Evolutionary conservation across 2,113 vertebrate species (phyloP).

Genomic region (Microcebus jonahi): DNA sequence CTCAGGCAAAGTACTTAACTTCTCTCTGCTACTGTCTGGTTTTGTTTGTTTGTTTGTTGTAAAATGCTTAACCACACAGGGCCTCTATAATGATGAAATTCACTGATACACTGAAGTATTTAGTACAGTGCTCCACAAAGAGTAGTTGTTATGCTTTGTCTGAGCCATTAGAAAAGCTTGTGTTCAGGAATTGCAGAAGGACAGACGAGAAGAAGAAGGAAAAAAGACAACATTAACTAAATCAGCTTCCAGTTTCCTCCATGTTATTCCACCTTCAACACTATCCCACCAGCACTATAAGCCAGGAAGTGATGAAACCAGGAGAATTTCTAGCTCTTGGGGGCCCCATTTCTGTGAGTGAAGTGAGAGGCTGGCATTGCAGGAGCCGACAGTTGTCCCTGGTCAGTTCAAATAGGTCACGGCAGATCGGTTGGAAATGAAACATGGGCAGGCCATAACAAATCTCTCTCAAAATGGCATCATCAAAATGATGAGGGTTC

Average conservation of each 20-base stretch:
- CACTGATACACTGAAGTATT: neutral
- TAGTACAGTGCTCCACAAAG: neutral
- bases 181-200: neutral
- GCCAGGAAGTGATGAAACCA: slow-evolving; percentile 56
- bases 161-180: slow-evolving; percentile 9
- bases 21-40: neutral
- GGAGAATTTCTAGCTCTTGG: slow-evolving; percentile 46
- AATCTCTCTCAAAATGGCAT: slow-evolving; percentile 62
- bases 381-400: slow-evolving; percentile 19
- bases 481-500: slow-evolving; percentile 59
- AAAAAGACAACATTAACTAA: neutral
- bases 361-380: slow-evolving; percentile 65
- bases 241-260: neutral
- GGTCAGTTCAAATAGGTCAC: slow-evolving; percentile 73
- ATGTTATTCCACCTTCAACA: neutral
- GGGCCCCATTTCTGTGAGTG: slow-evolving; percentile 68
- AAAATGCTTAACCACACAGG: neutral
- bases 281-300: neutral
- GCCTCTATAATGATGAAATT: neutral
- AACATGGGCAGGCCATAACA: neutral
- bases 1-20: neutral
- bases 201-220: neutral
- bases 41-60: neutral
- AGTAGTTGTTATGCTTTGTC: neutral
- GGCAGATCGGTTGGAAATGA: slow-evolving; percentile 44